Percentiles rank a stretch among this genome's conserved stretches.
phyloP scores from a whole-genome alignment of 2,113 vertebrate genomes.

The Brachionichthys hirsutus region DNA sequence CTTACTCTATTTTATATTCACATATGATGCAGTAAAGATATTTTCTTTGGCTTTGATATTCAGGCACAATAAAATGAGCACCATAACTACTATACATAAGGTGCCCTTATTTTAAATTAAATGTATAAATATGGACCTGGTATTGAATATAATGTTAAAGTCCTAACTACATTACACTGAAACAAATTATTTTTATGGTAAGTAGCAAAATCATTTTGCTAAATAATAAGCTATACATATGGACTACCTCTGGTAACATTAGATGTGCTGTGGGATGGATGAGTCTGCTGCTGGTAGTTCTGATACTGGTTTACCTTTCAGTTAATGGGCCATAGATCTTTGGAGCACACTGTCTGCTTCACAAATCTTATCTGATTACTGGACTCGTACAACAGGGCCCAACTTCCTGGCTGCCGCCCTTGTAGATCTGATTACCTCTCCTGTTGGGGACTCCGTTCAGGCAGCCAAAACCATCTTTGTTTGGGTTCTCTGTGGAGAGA shows the following conservation, averaged over 20 bases:
- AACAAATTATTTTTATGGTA: too few relatives aligned
- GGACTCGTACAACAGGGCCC: conserved; percentile 47
- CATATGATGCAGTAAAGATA: conserved; percentile 9
- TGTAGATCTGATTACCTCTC: conserved; percentile 68
- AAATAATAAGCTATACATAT: conserved; percentile 19
- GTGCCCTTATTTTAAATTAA: conserved; percentile 3
- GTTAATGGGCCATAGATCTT: conserved; percentile 67
- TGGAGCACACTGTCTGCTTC: conserved; percentile 67
- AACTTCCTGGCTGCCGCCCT: conserved; percentile 57
- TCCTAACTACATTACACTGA: too few relatives aligned
- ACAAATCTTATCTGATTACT: conserved; percentile 76
- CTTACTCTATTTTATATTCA: conserved; percentile 30
- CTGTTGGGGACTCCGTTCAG: conserved; percentile 47
- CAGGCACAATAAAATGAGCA: neutral
- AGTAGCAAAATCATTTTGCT: neutral
- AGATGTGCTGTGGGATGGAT: conserved; percentile 31
- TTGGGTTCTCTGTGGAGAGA: conserved; percentile 60
- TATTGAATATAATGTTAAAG: neutral
- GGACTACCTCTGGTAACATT: conserved; percentile 17
- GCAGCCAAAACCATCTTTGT: conserved; percentile 65
- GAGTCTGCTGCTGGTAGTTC: conserved; percentile 18
- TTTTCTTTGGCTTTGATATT: conserved; percentile 18
- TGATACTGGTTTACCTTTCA: conserved; percentile 63
- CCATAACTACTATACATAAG: neutral
- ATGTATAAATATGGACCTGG: neutral